These are phyloP conservation scores for Phalacrocorax pelagicus DNA, from an alignment of 2,113 vertebrate species.

Conservation along the genomic window DNA sequence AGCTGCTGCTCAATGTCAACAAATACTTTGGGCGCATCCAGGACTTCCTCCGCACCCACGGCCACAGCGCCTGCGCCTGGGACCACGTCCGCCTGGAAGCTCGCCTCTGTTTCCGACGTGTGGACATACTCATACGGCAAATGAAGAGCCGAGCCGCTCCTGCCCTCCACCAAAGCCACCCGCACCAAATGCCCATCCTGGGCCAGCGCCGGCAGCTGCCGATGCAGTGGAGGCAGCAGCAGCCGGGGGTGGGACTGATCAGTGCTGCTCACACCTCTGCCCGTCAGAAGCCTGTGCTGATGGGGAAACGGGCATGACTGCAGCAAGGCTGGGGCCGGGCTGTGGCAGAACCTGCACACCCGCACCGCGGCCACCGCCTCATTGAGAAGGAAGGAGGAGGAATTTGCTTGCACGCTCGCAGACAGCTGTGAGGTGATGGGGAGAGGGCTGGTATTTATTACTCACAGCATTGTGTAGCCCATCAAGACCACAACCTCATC, in stretches of 20 bases:
- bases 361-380: fast-evolving
- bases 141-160: neutral
- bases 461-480: fast-evolving
- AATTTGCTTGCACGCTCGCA: fast-evolving
- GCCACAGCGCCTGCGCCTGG: neutral
- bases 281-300: fast-evolving
- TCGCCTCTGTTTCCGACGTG: fast-evolving
- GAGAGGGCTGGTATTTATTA: neutral
- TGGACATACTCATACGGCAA: neutral
- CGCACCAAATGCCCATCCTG: fast-evolving
- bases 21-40: neutral
- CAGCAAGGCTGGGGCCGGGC: fast-evolving
- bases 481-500: neutral
- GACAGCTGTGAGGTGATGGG: fast-evolving
- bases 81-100: neutral
- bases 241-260: neutral
- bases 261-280: neutral
- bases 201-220: fast-evolving
- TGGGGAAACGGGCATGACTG: fast-evolving
- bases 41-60: neutral
- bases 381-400: neutral
- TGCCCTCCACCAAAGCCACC: neutral
- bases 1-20: neutral
- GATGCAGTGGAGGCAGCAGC: fast-evolving
- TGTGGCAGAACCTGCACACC: neutral